These are phyloP conservation scores for Helicolenus hilgendorfi DNA, from an alignment of 2,797 vertebrate species.

Conservation along the genomic window DNA sequence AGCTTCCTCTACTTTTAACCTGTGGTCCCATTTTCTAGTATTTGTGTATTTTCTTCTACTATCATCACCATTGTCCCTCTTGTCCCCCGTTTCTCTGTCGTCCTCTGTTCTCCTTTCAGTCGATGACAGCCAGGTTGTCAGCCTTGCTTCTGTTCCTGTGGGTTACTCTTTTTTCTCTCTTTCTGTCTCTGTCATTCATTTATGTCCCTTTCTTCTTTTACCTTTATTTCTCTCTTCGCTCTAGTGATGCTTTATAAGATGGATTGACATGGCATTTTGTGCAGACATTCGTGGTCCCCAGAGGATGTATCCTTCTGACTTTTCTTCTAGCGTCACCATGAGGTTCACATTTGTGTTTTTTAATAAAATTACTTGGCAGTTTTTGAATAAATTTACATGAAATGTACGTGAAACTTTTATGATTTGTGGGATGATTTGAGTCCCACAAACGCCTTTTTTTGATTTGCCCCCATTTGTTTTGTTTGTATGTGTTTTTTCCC, in stretches of 20 bases:
- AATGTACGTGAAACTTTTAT: not conserved
- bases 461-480: not conserved
- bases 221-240: not conserved
- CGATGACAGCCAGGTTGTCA: not conserved
- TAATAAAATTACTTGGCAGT: not conserved
- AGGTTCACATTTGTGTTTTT: not conserved
- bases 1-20: conserved; percentile 5
- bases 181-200: not conserved
- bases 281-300: not conserved
- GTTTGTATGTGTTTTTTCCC: not conserved
- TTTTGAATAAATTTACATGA: not conserved
- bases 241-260: not conserved
- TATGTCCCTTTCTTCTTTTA: not conserved
- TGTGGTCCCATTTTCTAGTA: not conserved
- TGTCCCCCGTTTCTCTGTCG: not conserved
- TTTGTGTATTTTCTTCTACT: not conserved
- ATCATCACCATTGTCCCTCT: not conserved
- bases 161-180: not conserved
- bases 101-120: not conserved
- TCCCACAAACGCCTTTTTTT: not conserved
- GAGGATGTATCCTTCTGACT: not conserved
- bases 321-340: not conserved
- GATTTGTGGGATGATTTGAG: not conserved
- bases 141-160: not conserved
- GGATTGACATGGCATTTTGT: not conserved